Evolutionary conservation across 2,797 vertebrate genomes (phyloP).

Genomic region (Melanotaenia parkinsoni): DNA sequence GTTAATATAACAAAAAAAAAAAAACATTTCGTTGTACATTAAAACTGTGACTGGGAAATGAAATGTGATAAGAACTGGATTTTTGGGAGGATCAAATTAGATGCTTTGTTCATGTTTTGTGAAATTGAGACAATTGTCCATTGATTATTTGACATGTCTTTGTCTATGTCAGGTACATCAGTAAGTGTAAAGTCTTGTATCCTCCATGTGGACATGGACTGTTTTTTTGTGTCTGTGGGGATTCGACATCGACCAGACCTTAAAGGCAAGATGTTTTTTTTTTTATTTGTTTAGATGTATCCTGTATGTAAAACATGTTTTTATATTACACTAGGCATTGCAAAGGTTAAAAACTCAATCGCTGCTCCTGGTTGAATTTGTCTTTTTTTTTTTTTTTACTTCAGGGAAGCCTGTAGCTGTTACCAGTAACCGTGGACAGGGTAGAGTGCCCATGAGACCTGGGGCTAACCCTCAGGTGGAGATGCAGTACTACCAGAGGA

Average conservation of each 20-base stretch:
- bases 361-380: constrained; percentile 10
- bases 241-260: constrained; percentile 93
- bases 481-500: constrained; percentile 92
- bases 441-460: constrained; percentile 84
- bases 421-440: constrained; percentile 95
- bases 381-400: constrained; percentile 13
- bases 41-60: too few species aligned
- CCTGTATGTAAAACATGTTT: background rate
- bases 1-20: background rate
- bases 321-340: background rate
- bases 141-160: constrained; percentile 10
- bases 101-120: too few species aligned
- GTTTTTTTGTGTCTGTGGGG: constrained; percentile 98
- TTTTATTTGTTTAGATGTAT: background rate
- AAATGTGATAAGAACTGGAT: too few species aligned
- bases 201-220: constrained; percentile 99
- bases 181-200: constrained; percentile 87
- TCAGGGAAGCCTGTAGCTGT: constrained; percentile 96
- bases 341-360: background rate
- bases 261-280: constrained; percentile 82
- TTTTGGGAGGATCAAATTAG: too few species aligned
- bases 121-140: background rate
- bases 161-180: constrained; percentile 54
- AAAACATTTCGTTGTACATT: too few species aligned
- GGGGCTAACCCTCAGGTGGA: constrained; percentile 91